Evolutionary conservation across 2,888 invertebrate species (phyloP).

Genomic region (Cataglyphis altisquamis): DNA sequence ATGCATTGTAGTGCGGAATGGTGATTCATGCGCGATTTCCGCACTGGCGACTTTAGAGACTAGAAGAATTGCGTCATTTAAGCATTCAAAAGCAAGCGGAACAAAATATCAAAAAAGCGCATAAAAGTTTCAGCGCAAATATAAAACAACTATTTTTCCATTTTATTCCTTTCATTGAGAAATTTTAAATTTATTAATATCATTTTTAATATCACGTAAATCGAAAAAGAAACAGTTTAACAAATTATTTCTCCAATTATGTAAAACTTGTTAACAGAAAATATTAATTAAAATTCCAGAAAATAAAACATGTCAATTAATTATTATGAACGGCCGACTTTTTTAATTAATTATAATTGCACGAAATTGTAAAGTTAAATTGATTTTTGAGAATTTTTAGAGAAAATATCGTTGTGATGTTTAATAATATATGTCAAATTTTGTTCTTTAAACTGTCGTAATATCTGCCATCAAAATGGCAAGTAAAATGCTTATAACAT

Average conservation of each 20-base stretch:
- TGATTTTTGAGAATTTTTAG: background rate
- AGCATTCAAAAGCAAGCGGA: conserved; percentile 8
- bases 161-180: background rate
- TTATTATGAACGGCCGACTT: background rate
- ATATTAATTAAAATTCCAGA: conserved; percentile 10
- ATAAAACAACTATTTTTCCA: background rate
- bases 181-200: conserved; percentile 2
- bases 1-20: conserved; percentile 24
- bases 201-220: background rate
- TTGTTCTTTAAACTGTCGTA: background rate
- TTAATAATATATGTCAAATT: background rate
- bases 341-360: background rate
- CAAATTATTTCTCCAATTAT: background rate
- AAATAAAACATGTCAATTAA: background rate
- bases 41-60: conserved; percentile 33
- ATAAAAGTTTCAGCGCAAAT: background rate
- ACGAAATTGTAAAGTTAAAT: background rate
- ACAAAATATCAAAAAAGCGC: background rate
- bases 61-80: conserved; percentile 45
- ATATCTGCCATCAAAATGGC: background rate
- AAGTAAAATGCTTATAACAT: conserved; percentile 10
- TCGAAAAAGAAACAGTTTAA: background rate
- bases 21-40: conserved; percentile 40
- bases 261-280: conserved; percentile 2
- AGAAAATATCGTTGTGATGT: background rate